Evolutionary conservation across 2,888 invertebrate species (phyloP), one percentile per base, ranked within the genome.

Genomic region (Dolichopus griseipennis): DNA sequence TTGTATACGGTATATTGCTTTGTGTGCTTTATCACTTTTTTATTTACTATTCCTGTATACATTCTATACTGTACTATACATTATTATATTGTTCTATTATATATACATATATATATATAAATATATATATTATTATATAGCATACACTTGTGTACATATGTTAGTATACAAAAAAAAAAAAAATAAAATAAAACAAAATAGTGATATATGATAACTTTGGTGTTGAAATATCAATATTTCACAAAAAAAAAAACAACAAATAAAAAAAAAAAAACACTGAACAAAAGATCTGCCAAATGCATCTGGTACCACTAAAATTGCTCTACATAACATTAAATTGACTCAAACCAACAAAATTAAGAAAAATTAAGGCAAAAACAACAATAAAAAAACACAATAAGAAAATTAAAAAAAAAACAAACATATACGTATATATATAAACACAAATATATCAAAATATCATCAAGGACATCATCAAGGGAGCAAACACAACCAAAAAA

Each of bases 151-250:
- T n/a, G n/a, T 52, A 52, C 6, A 52, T 52, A 52, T 52, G 15
- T 18, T 52, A 1, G 15, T 12, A 2, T 52, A 4, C 2, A 52
- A 52, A 12, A 52, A 18, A 52, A 18, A 12, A 6, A 52, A 15
- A 12, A 9, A n/a, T n/a, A 52, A 52, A 12, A 52, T 4, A 52
- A 18, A 12, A 6, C 9, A 15, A 12, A 9, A 15, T 41, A 41
- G 41, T 12, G 15, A 9, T 12, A 12, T 41, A 41, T 41, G 9
- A 15, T 27, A 27, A 27, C 27, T 27, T 15, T 52, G n/a, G 18
- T 52, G 52, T 52, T 52, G 52, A 52, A 52, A 52, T 52, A 52
- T 52, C 18, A 52, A 52, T 52, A 52, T 52, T 52, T 52, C 52
- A 52, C n/a, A n/a, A n/a, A n/a, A n/a, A n/a, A n/a, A n/a, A n/a